Evolutionary conservation across 2,113 vertebrate species (phyloP).

Genomic region (Microtus richardsoni): DNA sequence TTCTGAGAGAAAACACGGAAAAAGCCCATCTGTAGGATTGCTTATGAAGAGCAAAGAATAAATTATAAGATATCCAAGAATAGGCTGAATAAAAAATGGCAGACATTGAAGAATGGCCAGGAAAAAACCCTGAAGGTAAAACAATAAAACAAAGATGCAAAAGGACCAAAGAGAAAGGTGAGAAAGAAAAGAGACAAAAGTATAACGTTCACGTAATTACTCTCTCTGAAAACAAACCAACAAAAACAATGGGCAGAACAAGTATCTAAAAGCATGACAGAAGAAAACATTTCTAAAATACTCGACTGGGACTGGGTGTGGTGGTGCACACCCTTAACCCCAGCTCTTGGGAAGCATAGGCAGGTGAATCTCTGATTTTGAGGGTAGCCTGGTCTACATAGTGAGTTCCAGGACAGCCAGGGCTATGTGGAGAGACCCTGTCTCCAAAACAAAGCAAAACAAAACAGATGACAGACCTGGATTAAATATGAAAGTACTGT

Average conservation of each 20-base stretch:
- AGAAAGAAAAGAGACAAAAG: not conserved
- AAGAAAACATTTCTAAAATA: not conserved
- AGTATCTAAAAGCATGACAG: not conserved
- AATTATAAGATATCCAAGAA: not conserved
- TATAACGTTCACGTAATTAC: not conserved
- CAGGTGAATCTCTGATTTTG: not conserved
- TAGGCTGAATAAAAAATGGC: not conserved
- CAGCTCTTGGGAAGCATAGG: not conserved
- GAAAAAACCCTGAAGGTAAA: not conserved
- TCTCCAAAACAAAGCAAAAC: not conserved
- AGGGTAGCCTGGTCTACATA: not conserved
- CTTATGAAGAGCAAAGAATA: not conserved
- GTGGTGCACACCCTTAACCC: not conserved
- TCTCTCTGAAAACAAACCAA: not conserved
- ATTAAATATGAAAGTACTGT: not conserved
- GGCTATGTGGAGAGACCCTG: not conserved
- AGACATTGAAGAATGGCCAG: not conserved
- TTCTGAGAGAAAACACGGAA: not conserved
- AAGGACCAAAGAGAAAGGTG: not conserved
- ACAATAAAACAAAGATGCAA: not conserved
- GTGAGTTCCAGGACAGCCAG: not conserved
- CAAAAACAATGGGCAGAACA: not conserved
- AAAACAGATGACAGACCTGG: not conserved
- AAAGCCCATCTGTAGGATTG: not conserved
- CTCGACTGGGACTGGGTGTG: not conserved